Evolutionary conservation across 2,113 vertebrate species (phyloP).

Genomic region (Sardina pilchardus): DNA sequence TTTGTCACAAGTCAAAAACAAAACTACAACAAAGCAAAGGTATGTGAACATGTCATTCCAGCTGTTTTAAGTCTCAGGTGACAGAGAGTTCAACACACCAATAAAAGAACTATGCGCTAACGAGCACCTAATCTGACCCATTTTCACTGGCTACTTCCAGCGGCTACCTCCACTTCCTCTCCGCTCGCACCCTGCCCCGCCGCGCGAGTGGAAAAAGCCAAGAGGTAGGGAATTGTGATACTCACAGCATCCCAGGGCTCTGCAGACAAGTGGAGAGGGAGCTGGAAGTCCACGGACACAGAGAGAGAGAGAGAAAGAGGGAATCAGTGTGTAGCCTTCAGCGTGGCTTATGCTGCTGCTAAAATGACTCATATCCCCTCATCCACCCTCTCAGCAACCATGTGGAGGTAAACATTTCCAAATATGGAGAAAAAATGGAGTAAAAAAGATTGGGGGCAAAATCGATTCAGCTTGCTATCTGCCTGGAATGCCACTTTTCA

Average conservation of each 20-base stretch:
- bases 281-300: constrained; percentile 50
- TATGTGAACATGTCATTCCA: background rate
- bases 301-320: constrained; percentile 26
- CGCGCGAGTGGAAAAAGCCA: background rate
- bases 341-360: constrained; percentile 67
- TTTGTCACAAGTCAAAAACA: background rate
- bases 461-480: constrained; percentile 80
- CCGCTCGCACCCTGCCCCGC: background rate
- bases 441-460: constrained; percentile 82
- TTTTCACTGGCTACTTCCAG: background rate
- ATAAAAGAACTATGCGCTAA: constrained; percentile 2
- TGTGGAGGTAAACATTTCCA: constrained; percentile 98
- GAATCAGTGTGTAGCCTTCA: constrained; percentile 53
- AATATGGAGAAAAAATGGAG: constrained; percentile 91
- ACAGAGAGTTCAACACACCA: background rate
- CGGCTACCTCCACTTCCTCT: background rate
- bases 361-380: constrained; percentile 76
- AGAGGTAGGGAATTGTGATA: constrained; percentile 56
- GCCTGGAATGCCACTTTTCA: constrained; percentile 70
- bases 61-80: constrained; percentile 1
- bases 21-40: background rate
- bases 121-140: background rate
- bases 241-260: constrained; percentile 62
- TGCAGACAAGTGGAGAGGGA: constrained; percentile 46
- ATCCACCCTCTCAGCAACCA: constrained; percentile 81